A percentile compares a stretch with the other conserved stretches of the same genome.
These are phyloP conservation scores for Nyctereutes procyonoides DNA, from an alignment of 2,113 vertebrate species.

Conservation along the genomic window DNA sequence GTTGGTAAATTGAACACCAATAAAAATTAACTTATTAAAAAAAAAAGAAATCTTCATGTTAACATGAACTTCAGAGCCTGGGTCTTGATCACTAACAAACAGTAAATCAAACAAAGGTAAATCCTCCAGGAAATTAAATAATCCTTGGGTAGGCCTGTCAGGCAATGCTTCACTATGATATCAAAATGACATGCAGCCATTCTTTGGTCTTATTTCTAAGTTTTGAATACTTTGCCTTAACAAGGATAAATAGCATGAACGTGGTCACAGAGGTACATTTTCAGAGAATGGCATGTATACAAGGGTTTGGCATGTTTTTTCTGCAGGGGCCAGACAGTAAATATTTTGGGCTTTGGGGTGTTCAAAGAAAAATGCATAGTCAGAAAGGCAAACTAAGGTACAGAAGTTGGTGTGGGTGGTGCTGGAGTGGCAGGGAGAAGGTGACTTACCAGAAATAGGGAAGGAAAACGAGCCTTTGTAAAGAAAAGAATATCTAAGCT, in stretches of 20 bases:
- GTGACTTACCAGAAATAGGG: not conserved
- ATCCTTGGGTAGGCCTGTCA: not conserved
- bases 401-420: not conserved
- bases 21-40: too few relatives aligned
- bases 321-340: not conserved
- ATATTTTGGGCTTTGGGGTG: not conserved
- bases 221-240: constrained; percentile 24
- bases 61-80: not conserved
- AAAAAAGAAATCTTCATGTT: constrained; percentile 34
- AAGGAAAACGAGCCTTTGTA: not conserved
- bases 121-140: not conserved
- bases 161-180: not conserved
- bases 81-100: not conserved
- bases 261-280: constrained; percentile 23
- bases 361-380: not conserved
- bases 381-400: not conserved
- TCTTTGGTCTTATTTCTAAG: not conserved
- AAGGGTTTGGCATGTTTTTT: not conserved
- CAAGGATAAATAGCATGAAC: constrained; percentile 25
- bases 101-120: constrained; percentile 35
- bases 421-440: accelerated
- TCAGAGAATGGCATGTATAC: not conserved
- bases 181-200: not conserved
- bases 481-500: not conserved
- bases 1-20: too few relatives aligned